Evolutionary conservation across 2,113 vertebrate species (phyloP).

Genomic region (Capra hircus): DNA sequence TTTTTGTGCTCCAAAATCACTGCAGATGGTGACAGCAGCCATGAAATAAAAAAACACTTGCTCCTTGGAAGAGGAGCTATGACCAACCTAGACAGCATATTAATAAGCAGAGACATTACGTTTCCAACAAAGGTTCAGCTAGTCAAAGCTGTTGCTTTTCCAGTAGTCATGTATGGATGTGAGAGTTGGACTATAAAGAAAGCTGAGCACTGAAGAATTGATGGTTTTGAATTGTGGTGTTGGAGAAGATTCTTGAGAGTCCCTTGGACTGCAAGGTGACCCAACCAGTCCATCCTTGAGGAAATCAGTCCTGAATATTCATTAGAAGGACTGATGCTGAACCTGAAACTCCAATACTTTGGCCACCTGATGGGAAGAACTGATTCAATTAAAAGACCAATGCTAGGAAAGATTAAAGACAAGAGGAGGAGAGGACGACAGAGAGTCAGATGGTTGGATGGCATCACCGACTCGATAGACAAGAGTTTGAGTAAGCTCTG

Average conservation of each 20-base stretch:
- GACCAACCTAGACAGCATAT: neutral
- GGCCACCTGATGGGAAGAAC: neutral
- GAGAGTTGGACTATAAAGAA: neutral
- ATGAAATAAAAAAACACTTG: neutral
- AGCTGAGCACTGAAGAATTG: neutral
- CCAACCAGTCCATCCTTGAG: neutral
- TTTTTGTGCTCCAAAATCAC: neutral
- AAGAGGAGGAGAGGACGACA: neutral
- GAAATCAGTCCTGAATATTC: neutral
- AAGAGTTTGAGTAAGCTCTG: neutral
- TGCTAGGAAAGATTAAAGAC: neutral
- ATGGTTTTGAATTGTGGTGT: neutral
- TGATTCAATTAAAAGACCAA: neutral
- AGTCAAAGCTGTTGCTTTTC: neutral
- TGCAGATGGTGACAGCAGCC: neutral
- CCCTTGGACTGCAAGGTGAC: neutral
- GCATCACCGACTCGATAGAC: accelerated
- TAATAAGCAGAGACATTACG: neutral
- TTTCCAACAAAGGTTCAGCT: neutral
- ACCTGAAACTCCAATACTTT: neutral
- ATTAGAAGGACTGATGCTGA: neutral
- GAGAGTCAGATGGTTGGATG: neutral
- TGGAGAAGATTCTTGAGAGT: neutral
- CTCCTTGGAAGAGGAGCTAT: neutral
- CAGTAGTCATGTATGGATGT: neutral